phyloP scores from a whole-genome alignment of 1,140 invertebrate species.

The Heliconius melpomene region DNA sequence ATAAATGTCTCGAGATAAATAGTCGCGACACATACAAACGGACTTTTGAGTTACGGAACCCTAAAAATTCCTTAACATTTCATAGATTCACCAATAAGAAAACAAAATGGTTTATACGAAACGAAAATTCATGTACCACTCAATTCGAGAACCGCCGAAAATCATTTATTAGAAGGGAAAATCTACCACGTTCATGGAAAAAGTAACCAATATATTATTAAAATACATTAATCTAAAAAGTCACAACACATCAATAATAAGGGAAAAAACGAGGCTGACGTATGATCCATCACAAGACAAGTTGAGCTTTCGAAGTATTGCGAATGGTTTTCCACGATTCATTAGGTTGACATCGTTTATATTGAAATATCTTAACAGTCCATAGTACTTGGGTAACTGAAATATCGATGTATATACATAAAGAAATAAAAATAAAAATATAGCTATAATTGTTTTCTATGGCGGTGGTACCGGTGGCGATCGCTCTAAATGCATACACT shows the following conservation, averaged over 20 bases:
- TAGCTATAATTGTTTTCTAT: too few species aligned
- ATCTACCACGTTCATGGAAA: not conserved
- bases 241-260: slow-evolving; percentile 12
- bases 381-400: not conserved
- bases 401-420: too few species aligned
- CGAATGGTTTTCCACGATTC: slow-evolving; percentile 8
- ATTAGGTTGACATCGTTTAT: slow-evolving; percentile 6
- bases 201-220: not conserved
- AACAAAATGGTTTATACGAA: not conserved
- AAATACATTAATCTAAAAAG: slow-evolving; percentile 1
- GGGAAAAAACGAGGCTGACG: not conserved
- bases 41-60: too few species aligned
- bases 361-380: not conserved
- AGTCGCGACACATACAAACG: too few species aligned
- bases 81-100: not conserved
- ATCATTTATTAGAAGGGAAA: not conserved
- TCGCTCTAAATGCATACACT: too few species aligned
- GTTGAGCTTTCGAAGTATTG: slow-evolving; percentile 1
- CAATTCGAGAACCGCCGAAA: not conserved
- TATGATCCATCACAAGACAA: slow-evolving; percentile 8
- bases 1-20: too few species aligned
- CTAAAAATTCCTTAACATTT: too few species aligned
- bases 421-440: too few species aligned
- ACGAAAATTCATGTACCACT: not conserved
- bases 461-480: too few species aligned